These are phyloP conservation scores for Callyntrura guangdongensis DNA, from an alignment of 2,888 invertebrate genomes.

Conservation along the genomic window DNA sequence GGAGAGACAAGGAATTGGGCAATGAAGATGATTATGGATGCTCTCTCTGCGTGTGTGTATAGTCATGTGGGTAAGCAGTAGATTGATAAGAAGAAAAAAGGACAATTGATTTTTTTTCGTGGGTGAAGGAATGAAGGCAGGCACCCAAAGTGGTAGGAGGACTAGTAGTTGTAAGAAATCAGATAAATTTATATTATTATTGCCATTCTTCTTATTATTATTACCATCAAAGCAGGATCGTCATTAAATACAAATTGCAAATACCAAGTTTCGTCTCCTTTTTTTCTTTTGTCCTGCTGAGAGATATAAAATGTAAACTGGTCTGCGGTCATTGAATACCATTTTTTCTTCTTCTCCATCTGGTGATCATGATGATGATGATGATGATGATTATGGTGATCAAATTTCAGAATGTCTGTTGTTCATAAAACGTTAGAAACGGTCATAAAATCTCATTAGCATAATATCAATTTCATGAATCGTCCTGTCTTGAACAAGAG, in stretches of 20 bases:
- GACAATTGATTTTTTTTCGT: slow-evolving; percentile 20
- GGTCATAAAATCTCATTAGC: slow-evolving; percentile 52
- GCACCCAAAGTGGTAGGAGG: background rate
- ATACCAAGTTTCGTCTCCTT: slow-evolving; percentile 25
- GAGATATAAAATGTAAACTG: slow-evolving; percentile 8
- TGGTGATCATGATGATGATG: slow-evolving; percentile 3
- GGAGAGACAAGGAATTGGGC: background rate
- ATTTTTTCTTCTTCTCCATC: slow-evolving; percentile 1
- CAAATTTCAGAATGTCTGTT: background rate
- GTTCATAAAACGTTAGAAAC: slow-evolving; percentile 22
- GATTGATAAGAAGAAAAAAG: slow-evolving; percentile 3
- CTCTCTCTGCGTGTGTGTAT: background rate
- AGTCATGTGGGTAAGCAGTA: too few species aligned
- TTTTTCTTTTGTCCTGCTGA: slow-evolving; percentile 45
- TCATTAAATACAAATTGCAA: slow-evolving; percentile 9
- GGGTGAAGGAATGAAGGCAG: slow-evolving; percentile 1
- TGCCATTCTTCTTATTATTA: background rate
- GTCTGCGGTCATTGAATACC: too few species aligned
- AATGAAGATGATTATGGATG: slow-evolving; percentile 2
- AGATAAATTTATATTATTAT: slow-evolving; percentile 28
- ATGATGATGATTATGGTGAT: slow-evolving; percentile 25
- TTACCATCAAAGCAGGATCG: background rate
- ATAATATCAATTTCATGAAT: slow-evolving; percentile 64
- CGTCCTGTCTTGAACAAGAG: too few species aligned
- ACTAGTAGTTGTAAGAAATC: background rate